Conservation (phyloP, 2,113 vertebrate species). For the Laticauda colubrina region DNA sequence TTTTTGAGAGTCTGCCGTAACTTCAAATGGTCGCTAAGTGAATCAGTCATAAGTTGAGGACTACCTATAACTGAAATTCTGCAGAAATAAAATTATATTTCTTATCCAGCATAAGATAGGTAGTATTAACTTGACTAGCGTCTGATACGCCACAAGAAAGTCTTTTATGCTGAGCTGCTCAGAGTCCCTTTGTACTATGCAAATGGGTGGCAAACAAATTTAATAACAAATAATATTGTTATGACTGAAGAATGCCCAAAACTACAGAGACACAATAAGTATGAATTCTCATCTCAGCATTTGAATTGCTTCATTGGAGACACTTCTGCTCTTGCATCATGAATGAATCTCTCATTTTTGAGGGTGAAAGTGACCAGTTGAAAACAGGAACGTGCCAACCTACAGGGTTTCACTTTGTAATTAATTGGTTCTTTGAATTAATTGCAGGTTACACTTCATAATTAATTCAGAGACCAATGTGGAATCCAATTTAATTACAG, state of each 20-base stretch:
- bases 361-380: not conserved
- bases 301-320: no score
- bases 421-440: conserved; percentile 17
- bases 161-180: not conserved
- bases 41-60: not conserved
- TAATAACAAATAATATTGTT: not conserved
- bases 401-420: not conserved
- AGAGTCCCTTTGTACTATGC: not conserved
- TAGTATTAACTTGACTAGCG: not conserved
- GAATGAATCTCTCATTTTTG: not conserved
- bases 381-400: not conserved
- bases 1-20: not conserved
- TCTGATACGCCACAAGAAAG: not conserved
- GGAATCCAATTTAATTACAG: not conserved
- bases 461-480: conserved; percentile 2
- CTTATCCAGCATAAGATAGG: not conserved
- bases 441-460: not conserved
- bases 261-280: not conserved
- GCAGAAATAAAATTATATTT: not conserved
- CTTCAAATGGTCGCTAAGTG: not conserved
- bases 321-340: not conserved
- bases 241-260: not conserved
- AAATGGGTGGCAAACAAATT: not conserved
- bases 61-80: not conserved
- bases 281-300: not conserved